Conservation (phyloP, 1,140 invertebrate species). For the Pachyrhynchus sulphureomaculatus region DNA sequence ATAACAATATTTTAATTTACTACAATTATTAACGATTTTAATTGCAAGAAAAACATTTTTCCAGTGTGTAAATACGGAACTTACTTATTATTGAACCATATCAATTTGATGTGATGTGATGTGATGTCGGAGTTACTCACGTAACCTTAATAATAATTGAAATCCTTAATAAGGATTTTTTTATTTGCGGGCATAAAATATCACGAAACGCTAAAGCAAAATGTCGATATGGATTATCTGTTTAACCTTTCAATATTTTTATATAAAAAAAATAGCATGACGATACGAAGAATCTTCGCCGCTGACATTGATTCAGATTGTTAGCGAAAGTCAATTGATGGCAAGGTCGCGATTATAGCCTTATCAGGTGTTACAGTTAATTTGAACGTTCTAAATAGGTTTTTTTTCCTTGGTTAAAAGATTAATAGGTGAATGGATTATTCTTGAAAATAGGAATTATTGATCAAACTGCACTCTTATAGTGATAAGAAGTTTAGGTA, state of each 20-base stretch:
- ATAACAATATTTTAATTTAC: no score
- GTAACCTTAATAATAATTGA: no score
- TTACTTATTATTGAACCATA: no score
- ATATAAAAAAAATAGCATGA: background rate
- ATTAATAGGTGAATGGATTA: constrained; percentile 2
- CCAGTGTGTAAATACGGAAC: no score
- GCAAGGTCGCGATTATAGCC: constrained; percentile 1
- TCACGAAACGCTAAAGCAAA: constrained; percentile 4
- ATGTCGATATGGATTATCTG: constrained; percentile 9
- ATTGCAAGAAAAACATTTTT: no score
- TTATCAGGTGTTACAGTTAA: constrained; percentile 4
- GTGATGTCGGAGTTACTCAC: no score
- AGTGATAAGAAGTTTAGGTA: no score
- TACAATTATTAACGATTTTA: no score
- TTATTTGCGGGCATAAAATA: background rate
- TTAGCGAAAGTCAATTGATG: constrained; percentile 3
- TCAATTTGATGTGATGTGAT: no score
- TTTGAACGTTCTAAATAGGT: background rate
- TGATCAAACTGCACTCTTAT: no score
- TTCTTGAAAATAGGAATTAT: no score
- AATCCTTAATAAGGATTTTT: background rate
- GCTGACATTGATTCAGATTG: constrained; percentile 3
- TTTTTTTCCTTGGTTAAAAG: background rate
- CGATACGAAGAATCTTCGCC: background rate
- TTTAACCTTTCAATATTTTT: constrained; percentile 6